Conservation (phyloP, 2,113 vertebrate genomes). For the Ceyx melanurus region DNA sequence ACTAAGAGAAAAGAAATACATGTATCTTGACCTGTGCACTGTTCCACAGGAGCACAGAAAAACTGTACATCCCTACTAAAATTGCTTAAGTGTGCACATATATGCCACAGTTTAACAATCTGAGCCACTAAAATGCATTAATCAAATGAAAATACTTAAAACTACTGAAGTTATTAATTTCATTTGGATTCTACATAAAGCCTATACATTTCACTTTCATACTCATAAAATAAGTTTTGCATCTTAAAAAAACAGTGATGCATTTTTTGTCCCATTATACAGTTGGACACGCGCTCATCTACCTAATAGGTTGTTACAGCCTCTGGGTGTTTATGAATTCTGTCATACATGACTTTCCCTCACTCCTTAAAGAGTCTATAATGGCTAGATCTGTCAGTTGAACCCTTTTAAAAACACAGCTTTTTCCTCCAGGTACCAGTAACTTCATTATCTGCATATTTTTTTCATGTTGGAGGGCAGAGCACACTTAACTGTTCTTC, state of each 20-base stretch:
- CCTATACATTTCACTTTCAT: background rate
- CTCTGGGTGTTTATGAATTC: background rate
- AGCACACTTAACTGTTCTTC: rapidly evolving
- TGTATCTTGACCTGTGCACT: background rate
- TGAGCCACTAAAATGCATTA: background rate
- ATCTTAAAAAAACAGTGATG: background rate
- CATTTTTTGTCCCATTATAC: background rate
- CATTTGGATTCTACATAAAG: background rate
- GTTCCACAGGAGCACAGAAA: background rate
- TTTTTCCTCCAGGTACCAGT: background rate
- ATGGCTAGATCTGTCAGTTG: background rate
- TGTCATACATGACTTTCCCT: background rate
- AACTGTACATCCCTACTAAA: background rate
- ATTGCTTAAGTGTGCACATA: background rate
- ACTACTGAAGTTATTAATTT: background rate
- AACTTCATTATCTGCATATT: background rate
- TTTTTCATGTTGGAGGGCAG: background rate
- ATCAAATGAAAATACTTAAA: background rate
- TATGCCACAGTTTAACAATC: background rate
- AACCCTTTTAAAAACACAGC: background rate
- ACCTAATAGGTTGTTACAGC: background rate
- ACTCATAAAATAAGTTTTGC: background rate
- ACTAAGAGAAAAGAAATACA: background rate
- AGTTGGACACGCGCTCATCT: background rate
- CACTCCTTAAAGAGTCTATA: background rate